Conservation (phyloP, 2,113 vertebrate genomes). For the Thymallus thymallus region DNA sequence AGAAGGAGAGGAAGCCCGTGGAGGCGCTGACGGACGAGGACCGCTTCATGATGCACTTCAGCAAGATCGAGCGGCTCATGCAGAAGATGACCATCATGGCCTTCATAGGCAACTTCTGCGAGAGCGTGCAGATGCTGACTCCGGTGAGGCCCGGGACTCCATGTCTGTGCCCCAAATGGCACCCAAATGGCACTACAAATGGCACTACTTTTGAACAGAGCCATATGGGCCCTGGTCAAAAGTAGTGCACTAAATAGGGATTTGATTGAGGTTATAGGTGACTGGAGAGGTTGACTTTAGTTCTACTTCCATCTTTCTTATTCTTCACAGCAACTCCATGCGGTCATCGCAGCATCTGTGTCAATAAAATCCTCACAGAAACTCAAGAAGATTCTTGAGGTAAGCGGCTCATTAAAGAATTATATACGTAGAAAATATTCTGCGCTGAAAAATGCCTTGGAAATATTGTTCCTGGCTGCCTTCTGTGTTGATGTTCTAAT, state of each 20-base stretch:
- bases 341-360: conserved; percentile 92
- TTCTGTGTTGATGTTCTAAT: background rate
- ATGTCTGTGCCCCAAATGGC: background rate
- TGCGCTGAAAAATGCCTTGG: background rate
- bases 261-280: too few species aligned
- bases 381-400: conserved; percentile 94
- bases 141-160: conserved; percentile 73
- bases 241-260: background rate
- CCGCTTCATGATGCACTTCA: conserved; percentile 95
- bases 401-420: conserved; percentile 41
- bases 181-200: too few species aligned
- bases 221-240: background rate
- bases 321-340: conserved; percentile 86
- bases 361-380: conserved; percentile 96
- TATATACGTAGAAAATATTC: background rate
- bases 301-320: background rate
- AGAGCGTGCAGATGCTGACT: conserved; percentile 89
- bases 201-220: background rate
- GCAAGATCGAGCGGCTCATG: conserved; percentile 90
- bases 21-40: conserved; percentile 91
- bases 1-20: conserved; percentile 86
- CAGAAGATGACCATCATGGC: conserved; percentile 96
- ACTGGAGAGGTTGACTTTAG: background rate
- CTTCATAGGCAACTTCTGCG: conserved; percentile 89
- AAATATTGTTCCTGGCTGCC: background rate